These are phyloP conservation scores for Heliornis fulica DNA, from an alignment of 2,113 vertebrate genomes.

Conservation along the genomic window DNA sequence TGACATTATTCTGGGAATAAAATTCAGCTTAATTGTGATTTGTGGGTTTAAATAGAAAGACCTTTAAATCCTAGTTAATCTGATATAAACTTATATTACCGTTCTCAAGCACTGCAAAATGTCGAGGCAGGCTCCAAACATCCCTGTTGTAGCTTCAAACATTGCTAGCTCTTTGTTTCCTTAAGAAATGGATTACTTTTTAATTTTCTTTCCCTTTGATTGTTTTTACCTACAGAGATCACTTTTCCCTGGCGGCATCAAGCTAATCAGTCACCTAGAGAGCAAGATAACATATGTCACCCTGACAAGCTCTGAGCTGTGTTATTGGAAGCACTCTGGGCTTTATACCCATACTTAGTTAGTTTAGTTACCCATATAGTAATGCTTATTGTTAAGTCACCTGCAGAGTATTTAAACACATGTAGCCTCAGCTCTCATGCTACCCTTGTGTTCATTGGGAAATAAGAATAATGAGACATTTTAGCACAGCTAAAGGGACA, in stretches of 20 bases:
- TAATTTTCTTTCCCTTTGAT: not conserved
- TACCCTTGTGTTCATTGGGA: not conserved
- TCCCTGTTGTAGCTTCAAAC: not conserved
- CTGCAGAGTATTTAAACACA: not conserved
- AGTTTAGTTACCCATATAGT: not conserved
- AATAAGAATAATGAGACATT: not conserved
- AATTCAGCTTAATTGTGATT: not conserved
- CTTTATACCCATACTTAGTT: not conserved
- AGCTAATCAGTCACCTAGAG: not conserved
- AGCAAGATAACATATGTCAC: not conserved
- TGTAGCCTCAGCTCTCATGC: not conserved
- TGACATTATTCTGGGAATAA: constrained; percentile 9
- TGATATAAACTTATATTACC: not conserved
- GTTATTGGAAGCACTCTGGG: not conserved
- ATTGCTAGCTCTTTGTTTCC: not conserved
- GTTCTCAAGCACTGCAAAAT: not conserved
- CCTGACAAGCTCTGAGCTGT: not conserved
- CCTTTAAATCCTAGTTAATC: constrained; percentile 6
- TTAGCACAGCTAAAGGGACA: not conserved
- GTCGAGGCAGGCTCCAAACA: not conserved
- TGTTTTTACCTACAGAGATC: not conserved
- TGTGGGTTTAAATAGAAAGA: constrained; percentile 18
- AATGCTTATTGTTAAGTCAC: not conserved
- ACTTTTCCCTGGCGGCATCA: not conserved
- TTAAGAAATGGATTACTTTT: not conserved